Evolutionary conservation across 1,140 invertebrate genomes (phyloP), one percentile per base, ranked within the genome.

Genomic region (Hesperophylax magnus): DNA sequence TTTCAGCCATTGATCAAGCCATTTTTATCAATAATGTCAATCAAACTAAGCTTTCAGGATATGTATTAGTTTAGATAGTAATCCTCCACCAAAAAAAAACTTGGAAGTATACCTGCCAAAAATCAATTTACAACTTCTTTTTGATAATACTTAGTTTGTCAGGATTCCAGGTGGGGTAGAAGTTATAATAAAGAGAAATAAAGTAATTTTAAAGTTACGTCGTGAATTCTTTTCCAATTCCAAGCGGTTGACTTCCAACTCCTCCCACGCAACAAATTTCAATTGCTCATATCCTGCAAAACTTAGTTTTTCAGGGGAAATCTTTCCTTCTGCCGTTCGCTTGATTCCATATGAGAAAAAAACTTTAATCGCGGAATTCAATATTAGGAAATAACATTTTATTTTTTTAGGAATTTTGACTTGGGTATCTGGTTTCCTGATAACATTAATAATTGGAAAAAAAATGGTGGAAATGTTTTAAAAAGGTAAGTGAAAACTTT

Each of bases 141-240:
- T n/a, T n/a, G n/a, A 14, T 9, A 9, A 61, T 61, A 9, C 18
- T 14, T 9, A 61, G 58, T 20, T 20, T 60, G 2, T 3, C n/a
- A 4, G 58, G 24, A 61, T 61, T 18, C 58, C 58, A 61, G 58
- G 58, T 61, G 24, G 58, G 58, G 14, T 61, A 14, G 18, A 61
- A 61, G 18, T 61, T 61, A 61, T 61, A 61, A 61, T 61, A 61
- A 61, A 61, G 58, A 61, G 58, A 61, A 61, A 61, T 61, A 61
- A 61, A 61, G 58, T 61, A 61, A 61, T 61, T 61, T 61, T 61
- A 61, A 61, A 61, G 58, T 61, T 61, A 5, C 58, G 58, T 24
- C 9, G 18, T 61, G 58, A 61, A 61, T 61, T 61, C 18, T 61
- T 61, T 61, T 61, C 58, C 58, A 22, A 61, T 61, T 61, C 20